Evolutionary conservation across 1,140 invertebrate species (phyloP).

Genomic region (Aphidius gifuensis): DNA sequence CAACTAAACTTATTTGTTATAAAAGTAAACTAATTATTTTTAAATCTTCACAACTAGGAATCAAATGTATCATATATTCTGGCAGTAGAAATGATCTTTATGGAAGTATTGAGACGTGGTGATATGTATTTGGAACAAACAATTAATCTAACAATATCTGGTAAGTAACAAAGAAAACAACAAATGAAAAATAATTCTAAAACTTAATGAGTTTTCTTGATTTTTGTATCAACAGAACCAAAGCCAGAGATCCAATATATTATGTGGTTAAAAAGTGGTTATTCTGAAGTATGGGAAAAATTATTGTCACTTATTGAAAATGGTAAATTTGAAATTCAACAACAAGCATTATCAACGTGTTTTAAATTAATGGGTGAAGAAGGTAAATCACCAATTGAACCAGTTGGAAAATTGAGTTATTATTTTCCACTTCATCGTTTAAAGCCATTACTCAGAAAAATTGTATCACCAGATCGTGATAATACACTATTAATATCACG

Average conservation of each 20-base stretch:
- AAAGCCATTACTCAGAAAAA: conserved; percentile 59
- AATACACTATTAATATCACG: conserved; percentile 56
- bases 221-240: conserved; percentile 40
- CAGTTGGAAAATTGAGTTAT: conserved; percentile 49
- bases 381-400: conserved; percentile 62
- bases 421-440: conserved; percentile 62
- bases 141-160: conserved; percentile 41
- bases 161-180: conserved; percentile 25
- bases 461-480: conserved; percentile 58
- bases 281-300: conserved; percentile 59
- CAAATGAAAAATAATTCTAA: too few relatives aligned
- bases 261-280: conserved; percentile 61
- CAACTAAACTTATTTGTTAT: background rate
- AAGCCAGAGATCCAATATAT: conserved; percentile 60
- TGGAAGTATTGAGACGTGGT: conserved; percentile 62
- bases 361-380: conserved; percentile 66
- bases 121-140: conserved; percentile 58
- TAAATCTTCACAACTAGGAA: conserved; percentile 40
- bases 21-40: conserved; percentile 3
- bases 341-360: conserved; percentile 64
- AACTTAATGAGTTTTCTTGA: too few relatives aligned
- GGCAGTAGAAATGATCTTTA: conserved; percentile 67
- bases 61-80: conserved; percentile 56
- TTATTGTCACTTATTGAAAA: conserved; percentile 56
- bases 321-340: conserved; percentile 54